Evolutionary conservation across 1,140 invertebrate species (phyloP), one percentile per base, ranked within the genome.

Genomic region (Drosophila ananassae): DNA sequence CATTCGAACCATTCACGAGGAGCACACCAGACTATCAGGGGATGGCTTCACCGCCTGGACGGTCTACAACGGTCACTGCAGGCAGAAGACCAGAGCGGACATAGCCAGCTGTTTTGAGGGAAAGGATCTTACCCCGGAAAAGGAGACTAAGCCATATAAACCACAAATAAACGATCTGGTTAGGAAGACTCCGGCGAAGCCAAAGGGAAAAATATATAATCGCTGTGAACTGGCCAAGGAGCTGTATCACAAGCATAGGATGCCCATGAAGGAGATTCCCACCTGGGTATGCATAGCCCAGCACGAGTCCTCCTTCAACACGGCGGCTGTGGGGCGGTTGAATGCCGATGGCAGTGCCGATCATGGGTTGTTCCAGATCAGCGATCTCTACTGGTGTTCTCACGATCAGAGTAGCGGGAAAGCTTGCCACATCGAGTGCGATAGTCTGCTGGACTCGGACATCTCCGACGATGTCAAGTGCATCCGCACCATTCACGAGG

Each of bases 271-370:
- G 37, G 82, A 87, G 58, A 67, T 87, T 63, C 83, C 82, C 48
- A 95, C 94, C 24, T 96, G 96, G 96, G 94, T 97, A 10, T 97
- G 96, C 93, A 95, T 96, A 67, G 95, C 95, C 1, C 93, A 93
- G 73, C 94, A 95, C 92, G 96, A 97, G 90, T 96, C 95, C 1
- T 92, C 93, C 0, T 95, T 94, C 87, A 94, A 96, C 75, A 96
- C 95, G 10, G 92, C 93, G 2, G 95, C 95, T 0, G 90, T 94
- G 37, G 94, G 93, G n/a, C 92, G 64, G 6, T 67, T 87, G 2
- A 87, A 87, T 37, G 6, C 75, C 3, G 82, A 87, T 59, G 82
- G 83, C 7, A 95, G 94, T 77, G 93, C 93, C 4, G 96, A 96
- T 91, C 95, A 96, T 89, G 96, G 96, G 22, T 34, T 85, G 0